Evolutionary conservation across 2,113 vertebrate genomes (phyloP).

Genomic region (Octodon degus): DNA sequence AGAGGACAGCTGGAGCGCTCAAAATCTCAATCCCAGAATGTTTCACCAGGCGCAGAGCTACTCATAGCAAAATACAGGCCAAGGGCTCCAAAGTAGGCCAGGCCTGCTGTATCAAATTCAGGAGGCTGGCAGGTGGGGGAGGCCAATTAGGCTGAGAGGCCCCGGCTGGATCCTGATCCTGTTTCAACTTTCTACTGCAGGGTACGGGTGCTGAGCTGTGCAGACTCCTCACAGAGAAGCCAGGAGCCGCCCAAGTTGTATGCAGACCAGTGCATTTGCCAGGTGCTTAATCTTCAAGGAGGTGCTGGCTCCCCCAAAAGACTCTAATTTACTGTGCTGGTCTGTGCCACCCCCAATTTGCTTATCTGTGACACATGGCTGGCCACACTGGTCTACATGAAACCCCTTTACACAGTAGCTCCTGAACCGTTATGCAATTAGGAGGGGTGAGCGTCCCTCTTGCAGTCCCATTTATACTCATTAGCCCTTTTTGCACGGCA

Average conservation of each 20-base stretch:
- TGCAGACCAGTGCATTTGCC: neutral
- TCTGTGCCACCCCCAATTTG: neutral
- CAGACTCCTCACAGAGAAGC: neutral
- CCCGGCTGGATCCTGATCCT: neutral
- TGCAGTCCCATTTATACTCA: too few relatives aligned
- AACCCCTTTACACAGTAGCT: neutral
- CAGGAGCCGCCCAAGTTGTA: neutral
- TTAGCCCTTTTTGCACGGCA: neutral
- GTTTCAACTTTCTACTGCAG: neutral
- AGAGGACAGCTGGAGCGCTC: slow-evolving; percentile 4
- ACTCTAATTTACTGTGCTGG: neutral
- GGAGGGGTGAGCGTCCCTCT: neutral
- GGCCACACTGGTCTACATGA: neutral
- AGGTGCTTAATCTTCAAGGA: slow-evolving; percentile 9
- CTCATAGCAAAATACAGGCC: slow-evolving; percentile 69
- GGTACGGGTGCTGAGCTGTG: neutral
- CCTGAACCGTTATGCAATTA: neutral
- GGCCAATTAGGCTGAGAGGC: slow-evolving; percentile 56
- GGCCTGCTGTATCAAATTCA: slow-evolving; percentile 29
- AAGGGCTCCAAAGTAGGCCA: slow-evolving; percentile 78
- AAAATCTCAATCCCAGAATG: slow-evolving; percentile 45
- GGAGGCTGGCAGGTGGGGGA: slow-evolving; percentile 49
- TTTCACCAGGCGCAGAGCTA: slow-evolving; percentile 39
- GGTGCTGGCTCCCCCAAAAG: neutral
- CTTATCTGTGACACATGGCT: neutral